phyloP scores from a whole-genome alignment of 2,113 vertebrate species.

The Oceanodroma tethys region DNA sequence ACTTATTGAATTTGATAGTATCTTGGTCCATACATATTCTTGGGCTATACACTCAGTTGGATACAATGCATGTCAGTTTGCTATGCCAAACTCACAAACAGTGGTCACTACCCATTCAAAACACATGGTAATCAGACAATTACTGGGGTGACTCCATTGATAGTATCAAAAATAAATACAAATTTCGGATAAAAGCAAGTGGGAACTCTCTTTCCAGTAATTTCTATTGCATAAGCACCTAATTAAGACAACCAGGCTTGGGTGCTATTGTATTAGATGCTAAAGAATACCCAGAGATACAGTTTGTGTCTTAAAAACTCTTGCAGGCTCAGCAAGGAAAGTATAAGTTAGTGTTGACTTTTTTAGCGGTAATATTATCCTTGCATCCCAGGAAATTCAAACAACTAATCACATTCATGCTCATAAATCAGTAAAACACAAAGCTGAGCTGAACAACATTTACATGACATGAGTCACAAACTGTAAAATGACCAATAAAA shows the following conservation, averaged over 20 bases:
- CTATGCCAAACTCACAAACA: not conserved
- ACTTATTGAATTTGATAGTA: not conserved
- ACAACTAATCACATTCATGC: not conserved
- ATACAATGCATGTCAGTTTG: not conserved
- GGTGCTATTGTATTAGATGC: not conserved
- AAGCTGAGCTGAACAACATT: constrained; percentile 13
- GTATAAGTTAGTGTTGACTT: not conserved
- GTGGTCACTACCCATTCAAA: not conserved
- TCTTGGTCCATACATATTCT: not conserved
- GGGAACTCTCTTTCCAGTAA: not conserved
- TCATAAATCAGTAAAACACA: constrained; percentile 37
- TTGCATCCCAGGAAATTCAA: constrained; percentile 16
- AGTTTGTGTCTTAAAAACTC: not conserved
- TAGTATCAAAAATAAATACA: not conserved
- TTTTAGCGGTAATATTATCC: not conserved
- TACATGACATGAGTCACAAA: constrained; percentile 44
- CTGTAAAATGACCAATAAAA: constrained; percentile 52
- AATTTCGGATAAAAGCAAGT: not conserved
- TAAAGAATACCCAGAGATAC: not conserved
- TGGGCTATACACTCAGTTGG: accelerated
- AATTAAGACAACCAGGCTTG: not conserved
- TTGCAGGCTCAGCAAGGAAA: not conserved
- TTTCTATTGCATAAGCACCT: not conserved
- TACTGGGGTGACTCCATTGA: not conserved
- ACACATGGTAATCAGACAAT: not conserved